Evolutionary conservation across 2,113 vertebrate species (phyloP).

Genomic region (Castor canadensis): DNA sequence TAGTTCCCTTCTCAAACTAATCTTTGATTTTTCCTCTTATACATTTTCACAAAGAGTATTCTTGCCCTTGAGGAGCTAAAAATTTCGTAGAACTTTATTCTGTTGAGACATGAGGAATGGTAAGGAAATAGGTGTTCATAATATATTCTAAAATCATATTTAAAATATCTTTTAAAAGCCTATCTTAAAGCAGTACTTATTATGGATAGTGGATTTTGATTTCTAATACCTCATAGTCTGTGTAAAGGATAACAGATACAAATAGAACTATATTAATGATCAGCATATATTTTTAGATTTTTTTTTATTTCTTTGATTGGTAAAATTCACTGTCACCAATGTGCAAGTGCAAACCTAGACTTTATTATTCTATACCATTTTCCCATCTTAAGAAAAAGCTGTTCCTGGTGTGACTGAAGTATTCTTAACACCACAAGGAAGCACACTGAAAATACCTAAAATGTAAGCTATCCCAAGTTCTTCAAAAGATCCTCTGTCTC

Average conservation of each 20-base stretch:
- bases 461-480: not conserved
- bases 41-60: not conserved
- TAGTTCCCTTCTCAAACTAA: slow-evolving; percentile 19
- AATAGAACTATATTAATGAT: not conserved
- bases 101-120: not conserved
- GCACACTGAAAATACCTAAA: not conserved
- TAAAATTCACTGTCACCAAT: not conserved
- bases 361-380: not conserved
- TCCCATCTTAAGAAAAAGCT: not conserved
- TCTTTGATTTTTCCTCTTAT: not conserved
- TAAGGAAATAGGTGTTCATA: slow-evolving; percentile 39
- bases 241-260: not conserved
- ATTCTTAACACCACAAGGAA: not conserved
- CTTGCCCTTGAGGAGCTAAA: slow-evolving; percentile 2
- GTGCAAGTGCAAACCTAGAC: not conserved
- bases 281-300: not conserved
- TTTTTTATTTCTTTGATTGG: not conserved
- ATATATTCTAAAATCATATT: not conserved
- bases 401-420: not conserved
- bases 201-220: not conserved
- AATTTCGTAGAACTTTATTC: not conserved
- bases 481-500: too few species aligned
- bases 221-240: not conserved
- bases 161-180: slow-evolving; percentile 15
- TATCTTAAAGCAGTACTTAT: not conserved